Conservation (phyloP, 2,888 invertebrate genomes). For the Drosophila mulleri region DNA sequence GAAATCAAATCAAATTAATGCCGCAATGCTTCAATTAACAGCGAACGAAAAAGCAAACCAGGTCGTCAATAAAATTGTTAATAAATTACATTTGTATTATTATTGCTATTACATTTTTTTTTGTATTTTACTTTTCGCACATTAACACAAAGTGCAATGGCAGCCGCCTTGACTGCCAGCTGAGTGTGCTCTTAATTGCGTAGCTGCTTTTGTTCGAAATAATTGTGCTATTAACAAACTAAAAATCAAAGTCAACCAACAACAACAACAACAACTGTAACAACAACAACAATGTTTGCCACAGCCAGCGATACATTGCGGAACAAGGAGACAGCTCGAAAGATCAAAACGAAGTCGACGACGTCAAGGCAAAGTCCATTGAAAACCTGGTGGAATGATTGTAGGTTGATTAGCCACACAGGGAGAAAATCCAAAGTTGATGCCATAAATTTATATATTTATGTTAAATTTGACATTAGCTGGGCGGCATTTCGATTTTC, state of each 20-base stretch:
- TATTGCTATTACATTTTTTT: background rate
- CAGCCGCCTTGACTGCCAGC: conserved; percentile 56
- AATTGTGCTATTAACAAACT: conserved; percentile 43
- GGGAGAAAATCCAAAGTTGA: no score
- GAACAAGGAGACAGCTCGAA: conserved; percentile 44
- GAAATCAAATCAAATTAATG: conserved; percentile 60
- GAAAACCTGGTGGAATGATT: conserved; percentile 80
- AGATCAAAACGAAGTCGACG: conserved; percentile 55
- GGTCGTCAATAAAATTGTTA: conserved; percentile 20
- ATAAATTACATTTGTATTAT: conserved; percentile 12
- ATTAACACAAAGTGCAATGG: conserved; percentile 59
- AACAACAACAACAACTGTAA: background rate
- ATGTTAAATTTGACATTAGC: background rate
- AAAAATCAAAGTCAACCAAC: conserved; percentile 49
- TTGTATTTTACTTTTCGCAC: background rate
- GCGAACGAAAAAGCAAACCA: conserved; percentile 5
- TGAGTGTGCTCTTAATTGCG: conserved; percentile 47
- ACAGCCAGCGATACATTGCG: conserved; percentile 68
- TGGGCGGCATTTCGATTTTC: conserved; percentile 32
- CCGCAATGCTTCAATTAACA: conserved; percentile 64
- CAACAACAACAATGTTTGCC: conserved; percentile 66
- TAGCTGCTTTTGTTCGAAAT: conserved; percentile 50
- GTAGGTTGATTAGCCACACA: conserved; percentile 64
- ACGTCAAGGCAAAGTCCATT: conserved; percentile 37
- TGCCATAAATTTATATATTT: background rate